Conservation (phyloP, 2,113 vertebrate species). For the Phrynosoma blainvillii region DNA sequence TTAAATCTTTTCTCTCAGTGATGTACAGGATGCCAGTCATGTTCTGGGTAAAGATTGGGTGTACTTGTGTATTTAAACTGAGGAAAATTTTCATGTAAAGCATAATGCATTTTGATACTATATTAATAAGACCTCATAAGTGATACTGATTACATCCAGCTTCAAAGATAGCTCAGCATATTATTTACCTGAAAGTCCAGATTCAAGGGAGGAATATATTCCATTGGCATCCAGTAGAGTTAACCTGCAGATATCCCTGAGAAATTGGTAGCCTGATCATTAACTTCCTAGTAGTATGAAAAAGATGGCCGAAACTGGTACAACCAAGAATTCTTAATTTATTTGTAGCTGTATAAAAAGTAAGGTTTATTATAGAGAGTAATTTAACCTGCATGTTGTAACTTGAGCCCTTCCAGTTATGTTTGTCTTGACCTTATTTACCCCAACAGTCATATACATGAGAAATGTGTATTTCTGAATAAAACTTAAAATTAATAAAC, state of each 20-base stretch:
- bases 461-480: neutral
- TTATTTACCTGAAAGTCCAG: neutral
- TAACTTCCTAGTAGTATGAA: neutral
- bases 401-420: neutral
- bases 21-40: neutral
- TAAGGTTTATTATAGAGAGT: neutral
- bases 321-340: conserved; percentile 8
- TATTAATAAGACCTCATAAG: neutral
- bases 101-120: neutral
- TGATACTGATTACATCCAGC: neutral
- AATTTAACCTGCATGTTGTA: neutral
- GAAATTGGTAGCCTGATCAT: conserved; percentile 14
- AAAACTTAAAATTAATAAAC: neutral
- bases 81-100: neutral
- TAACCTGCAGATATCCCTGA: neutral
- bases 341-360: conserved; percentile 20
- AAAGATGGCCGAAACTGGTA: conserved; percentile 8
- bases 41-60: neutral
- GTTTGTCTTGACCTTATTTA: neutral
- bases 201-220: neutral
- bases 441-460: neutral
- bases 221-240: neutral
- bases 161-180: neutral
- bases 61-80: neutral
- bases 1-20: neutral